Evolutionary conservation across 2,113 vertebrate genomes (phyloP), one percentile per base, ranked within the genome.

Genomic region (Coturnix japonica): DNA sequence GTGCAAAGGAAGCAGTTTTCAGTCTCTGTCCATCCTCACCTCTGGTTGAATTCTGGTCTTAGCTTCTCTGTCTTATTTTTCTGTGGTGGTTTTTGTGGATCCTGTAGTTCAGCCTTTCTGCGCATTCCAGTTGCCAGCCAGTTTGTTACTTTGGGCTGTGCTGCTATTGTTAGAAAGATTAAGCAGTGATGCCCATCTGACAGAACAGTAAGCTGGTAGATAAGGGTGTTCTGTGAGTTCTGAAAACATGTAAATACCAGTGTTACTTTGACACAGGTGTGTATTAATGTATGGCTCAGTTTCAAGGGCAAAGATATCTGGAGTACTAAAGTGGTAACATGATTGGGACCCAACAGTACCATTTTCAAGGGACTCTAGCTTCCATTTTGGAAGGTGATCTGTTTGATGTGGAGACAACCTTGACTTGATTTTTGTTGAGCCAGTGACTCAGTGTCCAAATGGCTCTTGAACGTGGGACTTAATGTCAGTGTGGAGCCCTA

Each of bases 111-210:
- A 75, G 0, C 31, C 28, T 78, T 78, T 31, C 18, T 33, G 9
- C 49, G 0, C n/a, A 16, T 69, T 31, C 90, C 31, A 1, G 1
- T 53, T 70, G 44, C 44, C 46, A 79, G 54, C 11, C 41, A 19
- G 0, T 85, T 53, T 47, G 31, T 61, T 87, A 78, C 63, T 75
- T 67, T 73, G 18, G 17, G n/a, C 7, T 82, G 15, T 0, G 0
- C 22, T 10, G 0, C 49, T 82, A 77, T 51, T 66, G 8, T 54
- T 77, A 49, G 19, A 17, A 83, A 77, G 13, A 25, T 53, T 87
- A 49, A 57, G 33, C 21, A 70, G 72, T 41, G 93, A 64, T 60
- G 60, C 16, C 64, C 67, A 44, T 54, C 3, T 87, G 63, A n/a
- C 25, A 65, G 44, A 81, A 37, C 37, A n/a, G 9, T 21, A 0